These are phyloP conservation scores for Araneus ventricosus DNA, from an alignment of 1,140 invertebrate genomes.

Conservation along the genomic window DNA sequence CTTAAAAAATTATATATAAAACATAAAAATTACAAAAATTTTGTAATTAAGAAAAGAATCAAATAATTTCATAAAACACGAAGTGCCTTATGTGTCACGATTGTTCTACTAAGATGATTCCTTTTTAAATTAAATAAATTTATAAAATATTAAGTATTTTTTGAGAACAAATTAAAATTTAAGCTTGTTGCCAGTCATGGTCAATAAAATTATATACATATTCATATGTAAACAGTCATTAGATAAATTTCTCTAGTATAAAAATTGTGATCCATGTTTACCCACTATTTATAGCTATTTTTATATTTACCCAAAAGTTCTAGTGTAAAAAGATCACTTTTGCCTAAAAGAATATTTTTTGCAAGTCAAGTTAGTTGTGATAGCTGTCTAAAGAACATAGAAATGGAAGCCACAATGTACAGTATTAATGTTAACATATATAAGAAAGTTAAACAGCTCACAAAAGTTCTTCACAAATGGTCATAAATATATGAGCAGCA, in stretches of 20 bases:
- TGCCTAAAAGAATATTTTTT: constrained; percentile 59
- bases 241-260: constrained; percentile 60
- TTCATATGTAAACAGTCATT: constrained; percentile 40
- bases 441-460: constrained; percentile 39
- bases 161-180: neutral
- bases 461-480: constrained; percentile 36
- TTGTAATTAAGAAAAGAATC: neutral
- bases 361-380: constrained; percentile 38
- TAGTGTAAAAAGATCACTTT: constrained; percentile 58
- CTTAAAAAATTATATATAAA: neutral
- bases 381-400: constrained; percentile 56
- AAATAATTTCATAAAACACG: neutral
- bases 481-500: constrained; percentile 20
- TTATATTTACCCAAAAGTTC: constrained; percentile 51
- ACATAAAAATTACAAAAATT: neutral
- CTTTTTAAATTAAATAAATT: neutral
- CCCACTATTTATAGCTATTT: constrained; percentile 8
- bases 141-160: neutral
- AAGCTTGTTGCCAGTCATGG: constrained; percentile 1
- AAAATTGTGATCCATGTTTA: constrained; percentile 52
- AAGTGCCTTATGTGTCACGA: neutral
- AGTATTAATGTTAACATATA: constrained; percentile 50
- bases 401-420: constrained; percentile 70
- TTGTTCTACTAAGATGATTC: neutral
- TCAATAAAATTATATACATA: constrained; percentile 56